A percentile compares a stretch with the other conserved stretches of the same genome.
phyloP scores from a whole-genome alignment of 2,888 invertebrate genomes.

The Euspilapteryx auroguttella region DNA sequence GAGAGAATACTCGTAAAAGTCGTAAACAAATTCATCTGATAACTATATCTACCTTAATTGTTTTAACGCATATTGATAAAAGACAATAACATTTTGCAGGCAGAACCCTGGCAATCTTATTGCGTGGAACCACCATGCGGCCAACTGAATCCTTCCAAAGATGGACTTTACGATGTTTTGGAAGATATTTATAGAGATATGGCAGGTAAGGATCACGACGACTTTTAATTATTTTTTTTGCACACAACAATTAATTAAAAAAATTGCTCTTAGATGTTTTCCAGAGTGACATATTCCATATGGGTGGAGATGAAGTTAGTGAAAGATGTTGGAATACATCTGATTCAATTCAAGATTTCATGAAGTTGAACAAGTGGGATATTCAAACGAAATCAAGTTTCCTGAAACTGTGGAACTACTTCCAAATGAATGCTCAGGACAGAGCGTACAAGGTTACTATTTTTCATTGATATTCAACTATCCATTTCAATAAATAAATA shows the following conservation, averaged over 20 bases:
- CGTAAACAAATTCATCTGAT: too few species aligned
- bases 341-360: constrained; percentile 67
- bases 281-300: constrained; percentile 78
- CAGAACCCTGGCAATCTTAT: constrained; percentile 71
- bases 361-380: constrained; percentile 66
- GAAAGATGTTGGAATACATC: constrained; percentile 78
- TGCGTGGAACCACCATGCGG: constrained; percentile 88
- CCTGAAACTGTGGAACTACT: constrained; percentile 72
- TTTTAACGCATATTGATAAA: too few species aligned
- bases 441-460: constrained; percentile 48
- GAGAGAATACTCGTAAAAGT: too few species aligned
- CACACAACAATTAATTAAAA: neutral
- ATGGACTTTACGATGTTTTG: constrained; percentile 68
- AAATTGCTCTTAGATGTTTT: too few species aligned
- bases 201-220: constrained; percentile 42
- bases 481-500: too few species aligned
- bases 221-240: neutral
- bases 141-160: constrained; percentile 75
- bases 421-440: constrained; percentile 69
- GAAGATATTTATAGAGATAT: constrained; percentile 77
- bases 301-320: constrained; percentile 84
- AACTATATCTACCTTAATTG: too few species aligned
- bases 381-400: constrained; percentile 56
- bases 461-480: too few species aligned
- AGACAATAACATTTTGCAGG: too few species aligned